phyloP scores from a whole-genome alignment of 1,140 invertebrate genomes.

The Portunus trituberculatus region DNA sequence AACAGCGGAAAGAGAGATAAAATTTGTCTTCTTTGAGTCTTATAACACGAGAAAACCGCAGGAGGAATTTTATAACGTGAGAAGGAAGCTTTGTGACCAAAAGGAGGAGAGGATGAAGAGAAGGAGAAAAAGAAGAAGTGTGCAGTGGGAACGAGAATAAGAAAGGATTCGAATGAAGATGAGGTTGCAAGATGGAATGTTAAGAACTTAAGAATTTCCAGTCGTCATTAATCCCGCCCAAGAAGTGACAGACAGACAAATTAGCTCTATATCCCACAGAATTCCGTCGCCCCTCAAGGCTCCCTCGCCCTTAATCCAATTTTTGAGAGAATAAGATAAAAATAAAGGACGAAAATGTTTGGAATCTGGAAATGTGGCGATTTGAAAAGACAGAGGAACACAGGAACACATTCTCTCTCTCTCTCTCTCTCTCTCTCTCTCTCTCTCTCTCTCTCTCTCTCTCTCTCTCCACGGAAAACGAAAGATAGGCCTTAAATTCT shows the following conservation, averaged over 20 bases:
- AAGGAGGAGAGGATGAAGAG: background rate
- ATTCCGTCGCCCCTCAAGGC: background rate
- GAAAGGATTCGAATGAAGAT: background rate
- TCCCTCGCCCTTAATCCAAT: background rate
- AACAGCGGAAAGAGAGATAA: conserved; percentile 10
- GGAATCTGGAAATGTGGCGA: background rate
- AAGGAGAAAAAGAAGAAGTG: background rate
- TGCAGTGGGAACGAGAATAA: background rate
- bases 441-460: too few relatives aligned
- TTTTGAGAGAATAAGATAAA: background rate
- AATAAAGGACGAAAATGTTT: background rate
- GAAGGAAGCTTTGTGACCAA: background rate
- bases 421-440: too few relatives aligned
- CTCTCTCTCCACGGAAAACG: too few relatives aligned
- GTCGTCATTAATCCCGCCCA: too few relatives aligned
- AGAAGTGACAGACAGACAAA: conserved; percentile 8
- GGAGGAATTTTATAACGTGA: conserved; percentile 4
- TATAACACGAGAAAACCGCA: conserved; percentile 22
- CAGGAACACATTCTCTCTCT: background rate
- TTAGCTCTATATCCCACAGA: background rate
- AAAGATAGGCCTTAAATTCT: too few relatives aligned
- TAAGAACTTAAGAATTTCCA: background rate
- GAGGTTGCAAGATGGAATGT: background rate
- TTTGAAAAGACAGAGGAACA: conserved; percentile 3
- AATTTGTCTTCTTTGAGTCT: conserved; percentile 13